These are phyloP conservation scores for Rhingia rostrata DNA, from an alignment of 2,888 invertebrate genomes.

Conservation along the genomic window DNA sequence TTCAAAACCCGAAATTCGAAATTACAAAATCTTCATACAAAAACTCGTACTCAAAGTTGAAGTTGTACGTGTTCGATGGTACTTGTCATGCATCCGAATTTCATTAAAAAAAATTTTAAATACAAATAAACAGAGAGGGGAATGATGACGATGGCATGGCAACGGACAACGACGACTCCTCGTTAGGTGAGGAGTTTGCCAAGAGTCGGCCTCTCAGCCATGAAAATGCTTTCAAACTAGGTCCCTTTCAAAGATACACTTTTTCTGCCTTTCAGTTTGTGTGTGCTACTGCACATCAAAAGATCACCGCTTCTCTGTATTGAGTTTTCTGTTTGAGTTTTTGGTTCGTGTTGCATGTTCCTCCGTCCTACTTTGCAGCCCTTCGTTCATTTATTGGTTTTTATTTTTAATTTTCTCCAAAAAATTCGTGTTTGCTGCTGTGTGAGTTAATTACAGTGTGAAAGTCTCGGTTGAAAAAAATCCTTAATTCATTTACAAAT, in stretches of 20 bases:
- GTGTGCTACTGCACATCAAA: constrained; percentile 24
- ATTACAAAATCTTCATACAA: constrained; percentile 33
- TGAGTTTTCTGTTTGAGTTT: constrained; percentile 17
- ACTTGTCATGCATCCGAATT: constrained; percentile 56
- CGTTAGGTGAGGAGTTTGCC: constrained; percentile 39
- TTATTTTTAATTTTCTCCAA: constrained; percentile 18
- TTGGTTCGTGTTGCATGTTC: constrained; percentile 2
- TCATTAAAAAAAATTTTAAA: constrained; percentile 27
- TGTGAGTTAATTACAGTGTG: constrained; percentile 51
- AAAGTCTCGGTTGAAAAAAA: constrained; percentile 34
- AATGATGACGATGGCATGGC: background rate
- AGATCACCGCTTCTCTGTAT: constrained; percentile 31
- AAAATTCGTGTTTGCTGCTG: constrained; percentile 15
- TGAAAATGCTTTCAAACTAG: constrained; percentile 36
- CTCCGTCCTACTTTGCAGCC: constrained; percentile 3
- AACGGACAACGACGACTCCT: too few relatives aligned
- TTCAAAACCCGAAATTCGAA: constrained; percentile 41
- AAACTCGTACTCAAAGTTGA: constrained; percentile 15
- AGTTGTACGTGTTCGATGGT: constrained; percentile 47
- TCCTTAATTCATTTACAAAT: constrained; percentile 14
- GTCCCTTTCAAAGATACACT: constrained; percentile 36
- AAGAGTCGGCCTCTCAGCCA: background rate
- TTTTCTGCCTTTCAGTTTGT: constrained; percentile 32
- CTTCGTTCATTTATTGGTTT: constrained; percentile 34
- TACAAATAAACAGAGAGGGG: background rate